phyloP scores from a whole-genome alignment of 2,797 vertebrate species.

The Megaceryle alcyon region DNA sequence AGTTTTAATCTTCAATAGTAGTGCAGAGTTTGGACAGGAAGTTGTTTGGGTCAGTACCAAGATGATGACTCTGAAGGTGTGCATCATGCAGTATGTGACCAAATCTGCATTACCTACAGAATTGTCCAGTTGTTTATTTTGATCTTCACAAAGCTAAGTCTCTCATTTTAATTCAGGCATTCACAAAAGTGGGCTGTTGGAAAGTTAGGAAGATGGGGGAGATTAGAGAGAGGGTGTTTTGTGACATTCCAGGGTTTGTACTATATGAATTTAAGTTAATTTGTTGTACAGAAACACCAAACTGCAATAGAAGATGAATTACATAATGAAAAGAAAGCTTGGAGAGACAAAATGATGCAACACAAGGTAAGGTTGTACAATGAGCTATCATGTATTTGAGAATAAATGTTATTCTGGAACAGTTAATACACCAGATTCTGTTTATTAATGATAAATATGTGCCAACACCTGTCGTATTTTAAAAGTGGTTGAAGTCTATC shows the following conservation, averaged over 20 bases:
- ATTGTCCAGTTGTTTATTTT: neutral
- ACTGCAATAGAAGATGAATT: slow-evolving; percentile 74
- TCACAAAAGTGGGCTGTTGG: neutral
- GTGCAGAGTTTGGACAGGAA: neutral
- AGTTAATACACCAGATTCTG: neutral
- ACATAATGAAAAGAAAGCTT: slow-evolving; percentile 75
- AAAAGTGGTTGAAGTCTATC: neutral
- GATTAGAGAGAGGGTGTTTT: neutral
- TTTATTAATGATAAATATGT: neutral
- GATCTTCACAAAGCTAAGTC: neutral
- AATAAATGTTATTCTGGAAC: neutral
- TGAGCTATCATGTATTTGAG: neutral
- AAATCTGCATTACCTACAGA: neutral
- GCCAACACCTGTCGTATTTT: neutral
- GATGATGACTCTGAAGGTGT: neutral
- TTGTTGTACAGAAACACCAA: slow-evolving; percentile 77
- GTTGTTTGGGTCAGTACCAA: neutral
- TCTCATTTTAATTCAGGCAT: neutral
- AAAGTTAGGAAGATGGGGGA: neutral
- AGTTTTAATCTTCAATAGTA: neutral
- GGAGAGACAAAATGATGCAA: slow-evolving; percentile 79
- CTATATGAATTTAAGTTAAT: neutral
- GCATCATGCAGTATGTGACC: neutral
- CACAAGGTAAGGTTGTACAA: slow-evolving; percentile 79
- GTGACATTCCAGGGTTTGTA: neutral